Percentiles rank a stretch among this genome's conserved stretches.
These are phyloP conservation scores for Pomatorhinus ruficollis DNA, from an alignment of 2,113 vertebrate species.

Conservation along the genomic window DNA sequence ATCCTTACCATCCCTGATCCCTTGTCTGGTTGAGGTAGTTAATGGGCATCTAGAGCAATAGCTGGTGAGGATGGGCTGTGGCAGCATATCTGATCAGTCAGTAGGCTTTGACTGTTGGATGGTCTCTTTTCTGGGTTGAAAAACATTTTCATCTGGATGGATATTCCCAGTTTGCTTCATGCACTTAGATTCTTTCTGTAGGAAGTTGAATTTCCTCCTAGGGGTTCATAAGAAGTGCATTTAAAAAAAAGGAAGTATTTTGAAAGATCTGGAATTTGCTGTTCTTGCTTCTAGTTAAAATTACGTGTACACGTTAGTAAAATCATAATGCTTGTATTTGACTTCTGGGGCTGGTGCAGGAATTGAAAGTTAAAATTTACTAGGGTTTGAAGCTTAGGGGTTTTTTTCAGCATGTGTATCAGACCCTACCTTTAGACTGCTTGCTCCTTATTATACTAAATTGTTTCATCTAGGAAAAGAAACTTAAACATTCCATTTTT, in stretches of 20 bases:
- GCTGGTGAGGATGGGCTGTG: neutral
- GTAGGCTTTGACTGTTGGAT: neutral
- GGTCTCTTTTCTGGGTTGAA: neutral
- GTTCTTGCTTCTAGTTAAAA: neutral
- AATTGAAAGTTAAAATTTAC: neutral
- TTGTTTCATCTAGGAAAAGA: constrained; percentile 14
- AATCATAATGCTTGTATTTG: neutral
- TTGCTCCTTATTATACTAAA: neutral
- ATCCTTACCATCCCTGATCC: neutral
- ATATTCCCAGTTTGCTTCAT: neutral
- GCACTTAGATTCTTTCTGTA: neutral
- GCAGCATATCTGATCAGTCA: neutral
- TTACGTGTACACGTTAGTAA: neutral
- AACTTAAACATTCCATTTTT: constrained; percentile 52
- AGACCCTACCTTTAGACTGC: neutral
- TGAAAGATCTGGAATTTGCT: neutral
- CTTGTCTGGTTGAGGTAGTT: neutral
- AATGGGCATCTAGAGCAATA: neutral
- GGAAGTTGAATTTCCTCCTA: neutral
- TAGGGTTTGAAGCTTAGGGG: neutral
- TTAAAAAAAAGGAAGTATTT: neutral
- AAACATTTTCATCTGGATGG: neutral
- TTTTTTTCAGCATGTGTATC: neutral
- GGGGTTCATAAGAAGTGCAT: neutral
- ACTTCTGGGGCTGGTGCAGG: neutral